Percentiles rank a stretch among this genome's conserved stretches.
Conservation (phyloP, 2,797 vertebrate species). For the Helostoma temminkii region DNA sequence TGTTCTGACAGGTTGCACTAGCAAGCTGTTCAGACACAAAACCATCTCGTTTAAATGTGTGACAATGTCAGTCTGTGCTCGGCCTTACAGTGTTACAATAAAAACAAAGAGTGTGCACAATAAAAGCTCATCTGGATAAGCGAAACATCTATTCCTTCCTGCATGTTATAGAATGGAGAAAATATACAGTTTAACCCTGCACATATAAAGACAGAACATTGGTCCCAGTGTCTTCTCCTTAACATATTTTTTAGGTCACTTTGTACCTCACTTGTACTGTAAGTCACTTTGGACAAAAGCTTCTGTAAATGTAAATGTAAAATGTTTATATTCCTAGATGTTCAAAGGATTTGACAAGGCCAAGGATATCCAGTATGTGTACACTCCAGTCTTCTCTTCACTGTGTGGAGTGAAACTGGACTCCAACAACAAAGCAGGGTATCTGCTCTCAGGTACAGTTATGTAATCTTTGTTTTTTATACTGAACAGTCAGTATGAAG, state of each 20-base stretch:
- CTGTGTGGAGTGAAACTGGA: conserved; percentile 92
- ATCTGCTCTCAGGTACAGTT: conserved; percentile 92
- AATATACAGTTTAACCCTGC: no score
- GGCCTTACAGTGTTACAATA: not conserved
- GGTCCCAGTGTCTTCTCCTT: no score
- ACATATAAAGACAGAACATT: no score
- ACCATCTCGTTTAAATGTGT: not conserved
- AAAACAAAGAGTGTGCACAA: not conserved
- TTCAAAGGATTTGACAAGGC: conserved; percentile 95
- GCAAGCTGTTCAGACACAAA: conserved; percentile 1
- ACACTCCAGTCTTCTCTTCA: conserved; percentile 91
- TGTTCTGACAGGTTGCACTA: not conserved
- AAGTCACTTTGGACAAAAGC: no score
- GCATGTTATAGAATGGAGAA: no score
- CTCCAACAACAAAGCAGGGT: conserved; percentile 92
- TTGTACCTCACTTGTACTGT: no score
- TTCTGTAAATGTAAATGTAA: not conserved
- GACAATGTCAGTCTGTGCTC: not conserved
- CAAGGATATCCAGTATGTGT: conserved; percentile 92
- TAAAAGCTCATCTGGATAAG: not conserved
- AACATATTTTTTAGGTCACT: no score
- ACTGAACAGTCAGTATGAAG: not conserved
- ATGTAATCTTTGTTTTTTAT: not conserved
- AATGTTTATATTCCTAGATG: conserved; percentile 84
- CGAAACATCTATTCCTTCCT: no score